These are phyloP conservation scores for Lophura nycthemera DNA, from an alignment of 2,113 vertebrate genomes.

Conservation along the genomic window DNA sequence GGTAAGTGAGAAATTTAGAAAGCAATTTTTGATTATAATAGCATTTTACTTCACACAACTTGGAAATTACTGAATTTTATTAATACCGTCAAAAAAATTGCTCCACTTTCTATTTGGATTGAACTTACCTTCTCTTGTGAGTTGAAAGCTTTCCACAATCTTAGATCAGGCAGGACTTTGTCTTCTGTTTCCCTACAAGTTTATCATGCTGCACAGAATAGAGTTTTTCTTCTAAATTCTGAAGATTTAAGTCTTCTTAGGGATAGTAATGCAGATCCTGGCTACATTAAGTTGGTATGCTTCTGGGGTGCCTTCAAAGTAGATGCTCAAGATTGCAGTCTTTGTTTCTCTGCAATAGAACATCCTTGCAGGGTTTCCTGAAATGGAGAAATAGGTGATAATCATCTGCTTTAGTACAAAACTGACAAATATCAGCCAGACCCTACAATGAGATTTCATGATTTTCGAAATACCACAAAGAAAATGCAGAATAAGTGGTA, in stretches of 20 bases:
- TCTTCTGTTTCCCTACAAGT: background rate
- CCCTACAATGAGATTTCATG: background rate
- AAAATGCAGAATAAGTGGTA: background rate
- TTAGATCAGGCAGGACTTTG: background rate
- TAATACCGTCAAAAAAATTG: background rate
- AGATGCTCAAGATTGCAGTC: background rate
- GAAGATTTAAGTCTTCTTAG: background rate
- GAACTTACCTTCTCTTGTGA: background rate
- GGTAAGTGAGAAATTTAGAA: background rate
- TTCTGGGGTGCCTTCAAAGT: background rate
- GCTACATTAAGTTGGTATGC: background rate
- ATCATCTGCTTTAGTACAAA: background rate
- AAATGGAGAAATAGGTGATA: background rate
- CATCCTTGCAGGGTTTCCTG: background rate
- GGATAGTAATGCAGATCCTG: background rate
- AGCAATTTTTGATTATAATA: background rate
- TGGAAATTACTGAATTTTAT: background rate
- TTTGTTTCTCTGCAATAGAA: background rate
- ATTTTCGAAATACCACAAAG: background rate
- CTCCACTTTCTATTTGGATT: background rate
- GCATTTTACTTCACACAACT: background rate
- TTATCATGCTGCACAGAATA: background rate
- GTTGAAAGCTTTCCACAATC: background rate
- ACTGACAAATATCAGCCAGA: background rate
- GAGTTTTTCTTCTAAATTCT: background rate